A percentile compares a stretch with the other conserved stretches of the same genome.
Conservation (phyloP, 2,113 vertebrate genomes). For the Hydropotes inermis region DNA sequence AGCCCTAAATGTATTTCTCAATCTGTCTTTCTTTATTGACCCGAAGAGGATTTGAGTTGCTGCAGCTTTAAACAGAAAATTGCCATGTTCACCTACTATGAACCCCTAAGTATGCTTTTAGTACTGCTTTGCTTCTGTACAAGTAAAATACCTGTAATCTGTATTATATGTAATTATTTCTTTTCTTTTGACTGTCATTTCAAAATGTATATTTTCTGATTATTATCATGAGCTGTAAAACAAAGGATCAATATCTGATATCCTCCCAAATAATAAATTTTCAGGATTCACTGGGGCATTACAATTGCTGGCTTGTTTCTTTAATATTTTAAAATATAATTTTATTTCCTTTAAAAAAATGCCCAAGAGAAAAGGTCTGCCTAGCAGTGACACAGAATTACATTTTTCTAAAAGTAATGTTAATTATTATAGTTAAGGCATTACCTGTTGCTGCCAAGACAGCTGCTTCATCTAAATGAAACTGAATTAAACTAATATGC, state of each 20-base stretch:
- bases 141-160: conserved; percentile 79
- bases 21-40: conserved; percentile 30
- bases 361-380: background rate
- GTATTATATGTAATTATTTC: conserved; percentile 83
- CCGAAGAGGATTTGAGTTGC: conserved; percentile 67
- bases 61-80: conserved; percentile 75
- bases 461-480: background rate
- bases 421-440: background rate
- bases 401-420: background rate
- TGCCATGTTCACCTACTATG: conserved; percentile 71
- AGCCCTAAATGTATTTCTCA: conserved; percentile 7
- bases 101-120: conserved; percentile 70
- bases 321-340: conserved; percentile 18
- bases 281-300: conserved; percentile 78
- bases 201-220: conserved; percentile 84
- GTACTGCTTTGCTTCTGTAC: conserved; percentile 77
- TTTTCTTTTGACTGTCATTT: conserved; percentile 76
- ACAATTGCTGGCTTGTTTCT: conserved; percentile 68
- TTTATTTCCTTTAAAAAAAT: conserved; percentile 40
- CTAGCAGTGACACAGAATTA: background rate
- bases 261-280: conserved; percentile 83
- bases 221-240: conserved; percentile 79
- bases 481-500: background rate
- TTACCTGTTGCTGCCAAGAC: background rate
- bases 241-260: conserved; percentile 72